Evolutionary conservation across 2,113 vertebrate genomes (phyloP).

Genomic region (Calidris pugnax): DNA sequence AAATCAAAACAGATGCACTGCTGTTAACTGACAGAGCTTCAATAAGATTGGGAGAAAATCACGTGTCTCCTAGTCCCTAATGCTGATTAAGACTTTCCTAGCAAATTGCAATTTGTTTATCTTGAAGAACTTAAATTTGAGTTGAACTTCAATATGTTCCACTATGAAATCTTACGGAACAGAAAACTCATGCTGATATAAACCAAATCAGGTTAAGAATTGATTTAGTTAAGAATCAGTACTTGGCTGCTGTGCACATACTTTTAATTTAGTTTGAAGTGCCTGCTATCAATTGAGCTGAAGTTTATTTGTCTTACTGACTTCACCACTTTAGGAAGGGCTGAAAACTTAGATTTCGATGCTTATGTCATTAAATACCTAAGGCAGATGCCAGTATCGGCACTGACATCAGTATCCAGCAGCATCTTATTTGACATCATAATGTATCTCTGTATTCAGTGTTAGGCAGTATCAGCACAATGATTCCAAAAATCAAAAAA

Average conservation of each 20-base stretch:
- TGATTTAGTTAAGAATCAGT: conserved; percentile 13
- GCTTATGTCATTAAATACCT: background rate
- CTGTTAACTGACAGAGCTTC: background rate
- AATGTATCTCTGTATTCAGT: background rate
- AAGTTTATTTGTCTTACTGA: background rate
- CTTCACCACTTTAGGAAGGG: background rate
- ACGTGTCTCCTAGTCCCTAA: background rate
- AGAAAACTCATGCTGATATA: background rate
- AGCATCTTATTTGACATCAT: background rate
- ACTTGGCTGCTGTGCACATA: background rate
- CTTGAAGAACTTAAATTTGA: background rate
- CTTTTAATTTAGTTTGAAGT: conserved; percentile 17
- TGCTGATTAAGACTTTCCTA: background rate
- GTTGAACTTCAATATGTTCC: background rate
- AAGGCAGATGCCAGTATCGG: background rate
- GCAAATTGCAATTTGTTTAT: conserved; percentile 6
- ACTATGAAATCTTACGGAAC: background rate
- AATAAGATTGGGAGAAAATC: background rate
- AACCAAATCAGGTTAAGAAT: conserved; percentile 21
- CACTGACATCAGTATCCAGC: background rate
- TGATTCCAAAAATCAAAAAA: background rate
- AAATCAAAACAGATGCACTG: background rate
- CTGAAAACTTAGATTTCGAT: background rate
- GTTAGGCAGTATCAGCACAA: background rate
- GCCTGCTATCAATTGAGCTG: background rate